Evolutionary conservation across 1,140 invertebrate species (phyloP), one percentile per base, ranked within the genome.

Genomic region (Drosophila asahinai): DNA sequence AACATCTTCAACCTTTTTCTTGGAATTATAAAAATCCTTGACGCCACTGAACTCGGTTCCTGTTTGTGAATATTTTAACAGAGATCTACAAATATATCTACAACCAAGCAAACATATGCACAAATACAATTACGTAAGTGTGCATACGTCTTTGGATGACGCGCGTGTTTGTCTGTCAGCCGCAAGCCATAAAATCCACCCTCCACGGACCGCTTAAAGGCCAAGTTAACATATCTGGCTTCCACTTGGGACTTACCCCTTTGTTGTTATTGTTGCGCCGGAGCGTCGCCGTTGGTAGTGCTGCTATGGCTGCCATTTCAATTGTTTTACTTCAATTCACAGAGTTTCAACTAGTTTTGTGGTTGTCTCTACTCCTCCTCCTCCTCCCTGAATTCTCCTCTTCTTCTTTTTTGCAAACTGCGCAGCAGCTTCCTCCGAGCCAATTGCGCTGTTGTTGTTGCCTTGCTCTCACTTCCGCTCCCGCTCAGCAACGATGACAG

Each of bases 361-460:
- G 59, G 43, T 48, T 62, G 52, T 66, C 55, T 33, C 54, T 49
- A 27, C 27, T 11, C 6, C 42, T 48, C 54, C 49, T 48, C 54
- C 49, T 71, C 27, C 25, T 60, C 14, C 42, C 17, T 49, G 36
- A 55, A 61, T 61, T 33, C 42, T 19, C 22, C 17, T 63, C 47
- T 66, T 54, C 30, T 38, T 54, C n/a, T 45, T 54, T 22, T 61
- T n/a, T 12, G 30, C 45, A 57, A 55, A 67, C 64, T 84, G 74
- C 73, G 87, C 81, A 77, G 74, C 86, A 84, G 81, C 70, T 76
- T 90, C 70, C 80, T 73, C 60, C 49, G 66, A 86, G 83, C 57
- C 83, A 77, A 70, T 47, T 89, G 86, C 86, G 84, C 74, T 86
- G 54, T 82, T 68, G 59, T 57, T 75, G 68, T 59, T 45, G 42